phyloP scores from a whole-genome alignment of 1,140 invertebrate genomes.

The Ctenoplectra terminalis region DNA sequence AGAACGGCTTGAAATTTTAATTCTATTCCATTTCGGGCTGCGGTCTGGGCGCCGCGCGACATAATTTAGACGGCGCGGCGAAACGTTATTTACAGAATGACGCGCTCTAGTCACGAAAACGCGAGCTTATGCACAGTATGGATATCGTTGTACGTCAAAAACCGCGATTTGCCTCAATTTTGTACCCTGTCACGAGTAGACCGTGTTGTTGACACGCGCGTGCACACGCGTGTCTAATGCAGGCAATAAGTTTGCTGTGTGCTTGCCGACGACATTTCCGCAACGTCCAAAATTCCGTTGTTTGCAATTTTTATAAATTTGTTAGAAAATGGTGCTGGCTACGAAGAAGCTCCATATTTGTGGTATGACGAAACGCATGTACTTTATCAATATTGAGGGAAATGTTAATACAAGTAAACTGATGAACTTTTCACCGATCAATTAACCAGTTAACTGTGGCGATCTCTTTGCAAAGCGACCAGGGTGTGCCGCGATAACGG shows the following conservation, averaged over 20 bases:
- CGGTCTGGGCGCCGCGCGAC: not conserved
- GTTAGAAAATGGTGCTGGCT: no score
- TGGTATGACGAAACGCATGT: no score
- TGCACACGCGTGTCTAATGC: constrained; percentile 3
- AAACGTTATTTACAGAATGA: constrained; percentile 16
- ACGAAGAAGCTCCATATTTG: no score
- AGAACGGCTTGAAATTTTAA: constrained; percentile 26
- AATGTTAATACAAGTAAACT: no score
- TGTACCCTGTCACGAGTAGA: not conserved
- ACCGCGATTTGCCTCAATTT: constrained; percentile 24
- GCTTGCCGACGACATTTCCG: not conserved
- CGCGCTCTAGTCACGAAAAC: not conserved
- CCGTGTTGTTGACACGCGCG: not conserved
- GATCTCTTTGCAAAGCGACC: no score
- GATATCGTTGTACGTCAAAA: constrained; percentile 22
- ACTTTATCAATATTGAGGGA: no score
- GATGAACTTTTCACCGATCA: no score
- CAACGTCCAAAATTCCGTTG: no score
- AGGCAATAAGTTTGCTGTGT: not conserved
- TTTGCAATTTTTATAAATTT: no score
- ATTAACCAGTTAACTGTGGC: no score
- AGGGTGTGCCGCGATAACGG: no score
- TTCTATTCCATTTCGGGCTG: not conserved
- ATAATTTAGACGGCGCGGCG: not conserved
- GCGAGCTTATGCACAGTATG: not conserved